Conservation (phyloP, 2,888 invertebrate species). For the Zelleria hepariella region DNA sequence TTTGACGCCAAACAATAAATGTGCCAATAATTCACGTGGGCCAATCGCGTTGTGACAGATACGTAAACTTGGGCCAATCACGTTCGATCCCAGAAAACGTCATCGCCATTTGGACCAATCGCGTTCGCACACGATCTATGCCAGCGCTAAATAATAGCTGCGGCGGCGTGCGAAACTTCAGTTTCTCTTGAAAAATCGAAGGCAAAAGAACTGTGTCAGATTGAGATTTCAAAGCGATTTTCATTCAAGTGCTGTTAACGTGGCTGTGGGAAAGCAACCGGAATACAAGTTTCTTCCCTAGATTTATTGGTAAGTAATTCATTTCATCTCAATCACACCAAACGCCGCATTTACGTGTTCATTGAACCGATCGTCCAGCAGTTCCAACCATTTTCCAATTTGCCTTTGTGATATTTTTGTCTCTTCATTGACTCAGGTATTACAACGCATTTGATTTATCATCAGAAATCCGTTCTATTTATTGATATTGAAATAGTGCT, state of each 20-base stretch:
- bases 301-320: constrained; percentile 33
- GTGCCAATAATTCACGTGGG: constrained; percentile 74
- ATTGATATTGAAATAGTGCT: too few species aligned
- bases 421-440: background rate
- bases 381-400: background rate
- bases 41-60: constrained; percentile 76
- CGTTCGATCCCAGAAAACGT: constrained; percentile 36
- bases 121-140: constrained; percentile 71
- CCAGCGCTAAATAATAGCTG: constrained; percentile 69
- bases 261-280: constrained; percentile 37
- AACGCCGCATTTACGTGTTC: background rate
- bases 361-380: background rate
- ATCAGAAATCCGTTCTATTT: too few species aligned
- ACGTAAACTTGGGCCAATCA: constrained; percentile 60
- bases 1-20: constrained; percentile 36
- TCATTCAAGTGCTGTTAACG: constrained; percentile 40
- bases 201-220: constrained; percentile 30
- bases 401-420: background rate
- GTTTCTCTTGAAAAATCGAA: constrained; percentile 59
- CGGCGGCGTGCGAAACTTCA: constrained; percentile 57
- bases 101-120: constrained; percentile 67
- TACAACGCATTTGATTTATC: background rate
- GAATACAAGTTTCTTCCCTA: constrained; percentile 20
- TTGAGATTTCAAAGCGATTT: constrained; percentile 37
- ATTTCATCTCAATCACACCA: constrained; percentile 4